Base-by-base conservation (phyloP, 2,797 vertebrate genomes). In the Sciaenops ocellatus region DNA sequence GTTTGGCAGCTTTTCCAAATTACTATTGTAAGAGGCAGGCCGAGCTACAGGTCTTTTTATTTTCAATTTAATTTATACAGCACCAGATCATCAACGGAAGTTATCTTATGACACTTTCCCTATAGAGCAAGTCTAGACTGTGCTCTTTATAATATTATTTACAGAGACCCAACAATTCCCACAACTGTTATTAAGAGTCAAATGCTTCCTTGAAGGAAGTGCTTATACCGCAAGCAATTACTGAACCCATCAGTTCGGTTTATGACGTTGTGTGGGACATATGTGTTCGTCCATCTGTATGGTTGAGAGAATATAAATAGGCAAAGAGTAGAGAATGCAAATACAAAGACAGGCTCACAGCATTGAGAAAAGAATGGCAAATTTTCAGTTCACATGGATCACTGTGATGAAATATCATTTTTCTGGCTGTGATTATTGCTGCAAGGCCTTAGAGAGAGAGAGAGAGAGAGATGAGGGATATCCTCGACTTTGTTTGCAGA, bases 401-500 rank as follows among this genome's bases (percentile, higher is more conserved):
- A 17, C 13, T 68, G 63, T 82, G 85, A 78, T 76, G 73, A 78
- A 87, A 83, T 76, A 28, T 18, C 15, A 44, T 75, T 73, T 44
- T 87, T 84, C 76, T 74, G 70, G 66, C 63, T 66, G 56, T 52
- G 72, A 72, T 79, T 75, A 51, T 78, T 77, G 73, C 80, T 72
- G 47, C 62, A 67, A 73, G 80, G 81, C 86, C 70, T 81, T 30
- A 50, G 76, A 69, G 79, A 85, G 69, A 38, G 67, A 6, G 76
- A 66, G 79, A 86, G 69, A 38, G 67, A 83, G 72, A 69, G 66
- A 69, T 52, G 61, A 86, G 59, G 66, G 74, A 57, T 82, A 87
- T 89, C 81, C 71, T 78, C 10, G 78, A 77, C 68, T 68, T 76
- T 90, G 88, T 89, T 92, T 90, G 83, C 67, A 52, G 80, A 90